Conservation (phyloP, 2,888 invertebrate genomes). For the Sepiola atlantica region DNA sequence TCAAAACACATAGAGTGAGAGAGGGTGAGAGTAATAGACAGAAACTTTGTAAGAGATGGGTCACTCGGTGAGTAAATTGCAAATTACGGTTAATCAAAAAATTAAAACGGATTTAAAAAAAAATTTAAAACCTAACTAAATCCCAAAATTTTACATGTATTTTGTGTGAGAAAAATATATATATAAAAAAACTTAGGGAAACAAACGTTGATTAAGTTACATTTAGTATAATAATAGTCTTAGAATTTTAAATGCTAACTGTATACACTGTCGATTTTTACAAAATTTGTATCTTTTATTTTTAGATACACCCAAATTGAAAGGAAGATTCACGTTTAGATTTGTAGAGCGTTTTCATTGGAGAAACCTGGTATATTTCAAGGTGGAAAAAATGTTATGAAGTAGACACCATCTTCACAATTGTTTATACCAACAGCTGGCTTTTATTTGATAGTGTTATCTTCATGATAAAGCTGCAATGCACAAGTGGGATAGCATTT, state of each 20-base stretch:
- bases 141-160: too few species aligned
- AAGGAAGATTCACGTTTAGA: neutral
- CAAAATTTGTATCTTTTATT: neutral
- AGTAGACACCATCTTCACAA: neutral
- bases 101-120: too few species aligned
- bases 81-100: too few species aligned
- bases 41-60: too few species aligned
- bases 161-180: neutral
- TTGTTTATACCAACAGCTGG: constrained; percentile 40
- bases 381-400: constrained; percentile 3
- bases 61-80: too few species aligned
- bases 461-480: constrained; percentile 38
- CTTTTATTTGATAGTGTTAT: constrained; percentile 41
- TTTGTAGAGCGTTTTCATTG: neutral
- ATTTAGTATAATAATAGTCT: neutral
- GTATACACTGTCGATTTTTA: neutral
- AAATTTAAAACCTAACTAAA: too few species aligned
- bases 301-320: neutral
- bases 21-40: too few species aligned
- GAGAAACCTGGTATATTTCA: constrained; percentile 20
- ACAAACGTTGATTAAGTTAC: neutral
- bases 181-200: neutral
- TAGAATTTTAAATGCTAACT: neutral
- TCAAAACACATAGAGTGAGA: too few species aligned
- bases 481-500: constrained; percentile 1